Evolutionary conservation across 2,888 invertebrate genomes (phyloP), one percentile per base, ranked within the genome.

Genomic region (Acholoe squamosa): DNA sequence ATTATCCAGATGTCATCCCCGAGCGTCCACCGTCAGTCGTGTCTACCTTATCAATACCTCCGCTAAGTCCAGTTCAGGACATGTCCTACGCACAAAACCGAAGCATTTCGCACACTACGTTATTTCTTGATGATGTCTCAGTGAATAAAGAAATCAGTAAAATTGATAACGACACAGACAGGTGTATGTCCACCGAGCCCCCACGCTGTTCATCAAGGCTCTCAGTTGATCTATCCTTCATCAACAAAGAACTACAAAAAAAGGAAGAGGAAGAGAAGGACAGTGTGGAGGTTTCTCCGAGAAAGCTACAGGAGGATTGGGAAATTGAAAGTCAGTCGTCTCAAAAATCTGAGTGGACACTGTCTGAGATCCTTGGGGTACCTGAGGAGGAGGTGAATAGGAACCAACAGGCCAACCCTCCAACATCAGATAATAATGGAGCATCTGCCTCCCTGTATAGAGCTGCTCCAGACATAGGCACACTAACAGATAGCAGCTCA

Each of bases 231-330:
- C 28, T 86, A 14, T 86, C 86, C 12, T 86, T 54, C 19, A 33
- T 54, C 1, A 86, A 86, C 86, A 67, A 89, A 22, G 67, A 89
- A 28, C 67, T n/a, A 16, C 61, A 67, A 22, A 56, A 67, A 31
- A 84, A 54, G 14, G 89, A 89, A 0, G 92, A 92, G 14, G 90
- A 91, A 22, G 92, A 92, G 61, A 92, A 92, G 77, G 92, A 92
- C 28, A 77, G 76, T 12, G 92, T 91, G 12, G 92, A 92, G 25
- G 54, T 90, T 0, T 92, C 92, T 28, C 91, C 90, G 1, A 80
- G 90, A 71, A 92, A 92, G 76, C 76, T 89, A 28, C 76, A 71
- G 54, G 92, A 92, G 76, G 92, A 92, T 51, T 54, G 80, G n/a
- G 92, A 92, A 56, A 76, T 92, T n/a, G 92, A 89, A 80, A 88